A percentile compares a stretch with the other conserved stretches of the same genome.
phyloP scores from a whole-genome alignment of 2,113 vertebrate species.

The Lepisosteus osseus region DNA sequence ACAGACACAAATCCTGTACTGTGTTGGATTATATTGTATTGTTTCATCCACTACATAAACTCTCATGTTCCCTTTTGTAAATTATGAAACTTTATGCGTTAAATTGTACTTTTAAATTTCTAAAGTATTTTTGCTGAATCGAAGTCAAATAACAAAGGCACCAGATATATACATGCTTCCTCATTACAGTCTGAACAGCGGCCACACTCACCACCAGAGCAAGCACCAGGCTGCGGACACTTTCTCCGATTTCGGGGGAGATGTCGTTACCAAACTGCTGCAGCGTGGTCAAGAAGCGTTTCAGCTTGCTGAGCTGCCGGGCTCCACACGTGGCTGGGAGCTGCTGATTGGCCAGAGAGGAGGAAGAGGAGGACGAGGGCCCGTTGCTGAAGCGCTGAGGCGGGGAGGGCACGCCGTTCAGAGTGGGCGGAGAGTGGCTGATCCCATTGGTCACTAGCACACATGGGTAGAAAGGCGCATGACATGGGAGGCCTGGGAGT shows the following conservation, averaged over 20 bases:
- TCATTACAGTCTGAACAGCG: too few species aligned
- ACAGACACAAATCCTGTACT: too few species aligned
- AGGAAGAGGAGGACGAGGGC: constrained; percentile 92
- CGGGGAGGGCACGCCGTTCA: constrained; percentile 91
- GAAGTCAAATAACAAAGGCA: too few species aligned
- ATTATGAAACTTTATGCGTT: too few species aligned
- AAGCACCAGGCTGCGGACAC: constrained; percentile 89
- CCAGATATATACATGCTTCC: too few species aligned
- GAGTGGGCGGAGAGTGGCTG: constrained; percentile 90
- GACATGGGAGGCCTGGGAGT: not conserved
- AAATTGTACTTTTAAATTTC: too few species aligned
- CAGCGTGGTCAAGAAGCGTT: constrained; percentile 95
- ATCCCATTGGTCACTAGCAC: constrained; percentile 90
- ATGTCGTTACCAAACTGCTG: constrained; percentile 99
- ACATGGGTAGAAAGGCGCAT: constrained; percentile 21
- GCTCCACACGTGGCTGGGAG: constrained; percentile 95
- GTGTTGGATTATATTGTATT: too few species aligned
- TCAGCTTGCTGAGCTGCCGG: constrained; percentile 96
- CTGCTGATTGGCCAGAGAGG: constrained; percentile 92
- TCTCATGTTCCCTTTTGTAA: too few species aligned
- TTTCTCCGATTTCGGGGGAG: constrained; percentile 96
- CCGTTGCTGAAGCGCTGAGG: constrained; percentile 94
- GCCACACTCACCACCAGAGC: constrained; percentile 82
- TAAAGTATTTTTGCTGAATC: too few species aligned
- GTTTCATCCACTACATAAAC: too few species aligned